Conservation (phyloP, 2,888 invertebrate genomes). For the Sarcophaga variegata region DNA sequence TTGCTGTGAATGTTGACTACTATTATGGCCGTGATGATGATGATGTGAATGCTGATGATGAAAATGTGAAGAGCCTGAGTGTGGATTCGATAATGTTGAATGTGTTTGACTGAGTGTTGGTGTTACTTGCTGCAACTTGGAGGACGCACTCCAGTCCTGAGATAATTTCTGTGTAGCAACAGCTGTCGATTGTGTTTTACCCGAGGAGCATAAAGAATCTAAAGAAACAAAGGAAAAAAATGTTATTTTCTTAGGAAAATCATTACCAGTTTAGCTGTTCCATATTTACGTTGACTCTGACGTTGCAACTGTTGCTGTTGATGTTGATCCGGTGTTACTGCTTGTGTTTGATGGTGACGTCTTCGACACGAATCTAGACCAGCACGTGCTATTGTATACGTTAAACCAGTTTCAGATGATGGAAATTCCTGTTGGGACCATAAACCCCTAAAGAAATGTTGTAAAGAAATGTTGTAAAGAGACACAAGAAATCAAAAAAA, state of each 20-base stretch:
- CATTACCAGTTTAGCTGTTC: conserved; percentile 58
- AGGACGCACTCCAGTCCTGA: conserved; percentile 72
- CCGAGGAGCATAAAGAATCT: conserved; percentile 77
- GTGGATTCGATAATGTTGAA: conserved; percentile 56
- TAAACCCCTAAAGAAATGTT: conserved; percentile 70
- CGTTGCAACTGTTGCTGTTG: conserved; percentile 73
- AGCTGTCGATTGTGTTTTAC: conserved; percentile 78
- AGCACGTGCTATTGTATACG: conserved; percentile 79
- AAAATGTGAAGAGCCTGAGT: conserved; percentile 72
- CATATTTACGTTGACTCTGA: conserved; percentile 73
- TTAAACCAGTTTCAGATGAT: conserved; percentile 80
- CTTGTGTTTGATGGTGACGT: conserved; percentile 74
- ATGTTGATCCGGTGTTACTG: conserved; percentile 72
- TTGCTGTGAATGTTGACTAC: conserved; percentile 32
- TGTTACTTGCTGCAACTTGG: conserved; percentile 54
- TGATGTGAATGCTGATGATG: conserved; percentile 73
- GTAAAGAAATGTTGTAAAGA: neutral
- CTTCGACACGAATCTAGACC: conserved; percentile 74
- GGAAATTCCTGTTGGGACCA: conserved; percentile 80
- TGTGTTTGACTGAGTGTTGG: conserved; percentile 71
- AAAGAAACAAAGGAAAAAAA: conserved; percentile 2
- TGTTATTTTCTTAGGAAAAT: conserved; percentile 75
- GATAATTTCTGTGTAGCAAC: conserved; percentile 77
- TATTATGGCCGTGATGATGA: conserved; percentile 53
- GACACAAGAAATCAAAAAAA: neutral